phyloP scores from a whole-genome alignment of 1,140 invertebrate genomes.

The Paramacrobiotus metropolitanus region DNA sequence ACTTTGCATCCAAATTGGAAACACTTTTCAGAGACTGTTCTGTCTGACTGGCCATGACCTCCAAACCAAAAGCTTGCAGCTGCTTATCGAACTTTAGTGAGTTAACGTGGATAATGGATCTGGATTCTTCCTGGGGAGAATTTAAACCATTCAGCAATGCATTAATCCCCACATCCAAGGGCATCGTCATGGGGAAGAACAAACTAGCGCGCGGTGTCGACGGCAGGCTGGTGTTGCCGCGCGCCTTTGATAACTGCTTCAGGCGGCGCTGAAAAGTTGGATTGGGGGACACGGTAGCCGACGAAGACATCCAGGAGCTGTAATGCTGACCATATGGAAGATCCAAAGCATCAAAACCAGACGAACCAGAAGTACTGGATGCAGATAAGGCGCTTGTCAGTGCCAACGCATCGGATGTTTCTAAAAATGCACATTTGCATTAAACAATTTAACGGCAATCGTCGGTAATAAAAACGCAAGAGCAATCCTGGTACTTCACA shows the following conservation, averaged over 20 bases:
- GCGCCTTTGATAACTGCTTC: neutral
- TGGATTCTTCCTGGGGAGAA: neutral
- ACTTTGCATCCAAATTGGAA: neutral
- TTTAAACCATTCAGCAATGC: neutral
- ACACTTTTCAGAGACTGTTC: neutral
- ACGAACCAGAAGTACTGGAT: neutral
- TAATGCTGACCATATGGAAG: neutral
- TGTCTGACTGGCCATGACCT: neutral
- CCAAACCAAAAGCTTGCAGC: conserved; percentile 1
- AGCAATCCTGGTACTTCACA: too few relatives aligned
- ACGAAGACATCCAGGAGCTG: neutral
- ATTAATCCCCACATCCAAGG: conserved; percentile 2
- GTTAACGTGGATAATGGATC: neutral
- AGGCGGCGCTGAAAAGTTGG: neutral
- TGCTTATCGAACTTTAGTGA: neutral
- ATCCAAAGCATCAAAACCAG: neutral
- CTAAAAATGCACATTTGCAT: neutral
- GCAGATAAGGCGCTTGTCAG: neutral
- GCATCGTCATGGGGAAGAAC: neutral
- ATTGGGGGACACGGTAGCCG: neutral
- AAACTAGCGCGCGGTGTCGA: neutral
- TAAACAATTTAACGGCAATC: too few relatives aligned
- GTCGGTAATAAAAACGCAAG: too few relatives aligned
- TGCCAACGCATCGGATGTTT: neutral
- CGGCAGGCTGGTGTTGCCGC: neutral